Percentiles rank a stretch among this genome's conserved stretches.
phyloP scores from a whole-genome alignment of 2,113 vertebrate genomes.

The Echinops telfairi region DNA sequence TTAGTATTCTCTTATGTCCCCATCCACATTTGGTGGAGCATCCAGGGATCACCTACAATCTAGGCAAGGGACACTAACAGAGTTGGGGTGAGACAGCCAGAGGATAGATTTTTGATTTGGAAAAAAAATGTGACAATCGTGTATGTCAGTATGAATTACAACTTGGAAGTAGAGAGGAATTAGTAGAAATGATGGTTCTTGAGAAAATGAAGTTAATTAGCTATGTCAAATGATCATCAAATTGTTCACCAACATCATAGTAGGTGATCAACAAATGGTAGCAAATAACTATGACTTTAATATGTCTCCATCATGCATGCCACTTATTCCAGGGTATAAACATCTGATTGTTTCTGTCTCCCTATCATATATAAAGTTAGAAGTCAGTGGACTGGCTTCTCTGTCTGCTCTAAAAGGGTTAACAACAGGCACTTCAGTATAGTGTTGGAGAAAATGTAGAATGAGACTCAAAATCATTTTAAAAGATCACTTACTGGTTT shows the following conservation, averaged over 20 bases:
- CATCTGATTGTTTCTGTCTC: constrained; percentile 11
- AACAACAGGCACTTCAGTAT: too few relatives aligned
- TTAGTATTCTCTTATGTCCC: not conserved
- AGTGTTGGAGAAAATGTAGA: too few relatives aligned
- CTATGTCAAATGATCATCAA: not conserved
- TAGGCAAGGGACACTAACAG: not conserved
- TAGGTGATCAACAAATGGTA: constrained; percentile 10
- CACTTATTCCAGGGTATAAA: constrained; percentile 7
- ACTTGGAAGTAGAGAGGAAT: constrained; percentile 39
- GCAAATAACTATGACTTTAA: not conserved
- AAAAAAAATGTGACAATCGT: constrained; percentile 35
- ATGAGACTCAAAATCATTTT: too few relatives aligned
- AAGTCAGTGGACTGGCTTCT: not conserved
- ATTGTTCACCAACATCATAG: not conserved
- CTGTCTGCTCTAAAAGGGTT: not conserved
- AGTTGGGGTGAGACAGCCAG: not conserved
- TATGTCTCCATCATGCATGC: not conserved
- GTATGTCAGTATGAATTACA: constrained; percentile 67
- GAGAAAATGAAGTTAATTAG: constrained; percentile 32
- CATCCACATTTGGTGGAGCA: constrained; percentile 32
- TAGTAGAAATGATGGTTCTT: not conserved
- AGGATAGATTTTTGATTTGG: constrained; percentile 50
- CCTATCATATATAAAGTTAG: not conserved
- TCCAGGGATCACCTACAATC: constrained; percentile 2
- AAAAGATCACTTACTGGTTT: too few relatives aligned